Base-by-base conservation (phyloP, 2,888 invertebrate genomes). In the Aspidiotus destructor region DNA sequence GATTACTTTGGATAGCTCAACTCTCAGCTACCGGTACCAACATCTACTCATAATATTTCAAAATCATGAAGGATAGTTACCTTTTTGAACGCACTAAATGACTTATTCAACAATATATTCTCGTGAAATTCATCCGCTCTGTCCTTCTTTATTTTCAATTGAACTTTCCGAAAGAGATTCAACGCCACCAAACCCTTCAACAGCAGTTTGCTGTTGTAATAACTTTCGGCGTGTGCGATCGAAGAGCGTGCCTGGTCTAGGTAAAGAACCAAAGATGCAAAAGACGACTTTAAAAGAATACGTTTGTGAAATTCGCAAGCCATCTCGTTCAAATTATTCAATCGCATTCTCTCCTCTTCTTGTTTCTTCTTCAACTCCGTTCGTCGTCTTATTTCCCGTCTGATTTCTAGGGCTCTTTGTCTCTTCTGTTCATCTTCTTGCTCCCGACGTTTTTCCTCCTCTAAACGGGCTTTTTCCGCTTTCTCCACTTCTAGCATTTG, bases 151-250 rank as follows among this genome's bases (percentile, higher is more conserved):
- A 17, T 41, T 42, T 61, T 55, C 13, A 53, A 1, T 16, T 41
- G 8, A 16, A 62, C 57, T 44, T 41, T 65, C 48, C 61, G 48
- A 54, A 28, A 53, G 57, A 71, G 62, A 17, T 60, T 60, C 28
- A 40, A 67, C 41, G 69, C 61, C 1, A 57, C 60, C 60, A 71
- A 71, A 55, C 15, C 16, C 1, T 15, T 52, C 8, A 54, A 60
- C 15, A 68, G 40, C 16, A 71, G 53, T 60, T 62, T 70, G 10
- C 15, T 40, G 13, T 70, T 48, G 55, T 71, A 70, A 68, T 68
- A 65, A 13, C 60, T 58, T n/a, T 70, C 69, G 11, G 71, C 70
- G 60, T 69, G 55, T 40, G 57, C 55, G 41, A 54, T 15, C 57
- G 62, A 55, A 11, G 42, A 28, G 53, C 48, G 54, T n/a, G 15